Evolutionary conservation across 2,113 vertebrate species (phyloP), one percentile per base, ranked within the genome.

Genomic region (Brachyistius frenatus): DNA sequence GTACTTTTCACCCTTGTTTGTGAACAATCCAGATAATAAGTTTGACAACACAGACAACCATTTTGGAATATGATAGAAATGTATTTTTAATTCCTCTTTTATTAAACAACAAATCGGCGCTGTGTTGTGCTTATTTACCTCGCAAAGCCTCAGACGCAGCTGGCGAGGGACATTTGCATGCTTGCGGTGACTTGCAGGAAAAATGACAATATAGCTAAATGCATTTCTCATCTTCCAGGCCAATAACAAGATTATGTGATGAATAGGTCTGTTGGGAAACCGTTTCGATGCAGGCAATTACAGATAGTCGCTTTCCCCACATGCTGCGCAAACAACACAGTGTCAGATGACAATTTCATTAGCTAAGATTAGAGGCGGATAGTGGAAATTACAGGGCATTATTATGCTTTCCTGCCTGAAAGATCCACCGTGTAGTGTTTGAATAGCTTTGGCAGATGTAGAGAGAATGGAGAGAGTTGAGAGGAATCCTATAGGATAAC

Each of bases 301-400:
- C 84, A 78, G 63, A 80, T 70, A 72, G 86, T 90, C 83, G 81
- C 85, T 88, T 23, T 92, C 80, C 81, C 61, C 71, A 36, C 86
- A 88, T 55, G 47, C 68, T 84, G 87, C 73, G 86, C 87, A 86
- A 89, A 89, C 81, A 66, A 71, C 55, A 68, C 72, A 55, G 76
- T 88, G 88, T 94, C 90, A 84, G 89, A 91, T 91, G 89, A 93
- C 91, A 92, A 89, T 94, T 94, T 94, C 87, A 95, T 95, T 94
- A 93, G 91, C 87, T 75, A 83, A 93, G 91, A 94, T 94, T 88
- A 93, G 79, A 90, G 70, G 80, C 69, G 70, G 90, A 92, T 80
- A 89, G 88, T 47, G 78, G 85, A 87, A 91, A 92, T 92, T 86
- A 90, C 72, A 86, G 81, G 70, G 81, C 78, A 84, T 91, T 92